Evolutionary conservation across 2,797 vertebrate species (phyloP).

Genomic region (Gadopsis marmoratus): DNA sequence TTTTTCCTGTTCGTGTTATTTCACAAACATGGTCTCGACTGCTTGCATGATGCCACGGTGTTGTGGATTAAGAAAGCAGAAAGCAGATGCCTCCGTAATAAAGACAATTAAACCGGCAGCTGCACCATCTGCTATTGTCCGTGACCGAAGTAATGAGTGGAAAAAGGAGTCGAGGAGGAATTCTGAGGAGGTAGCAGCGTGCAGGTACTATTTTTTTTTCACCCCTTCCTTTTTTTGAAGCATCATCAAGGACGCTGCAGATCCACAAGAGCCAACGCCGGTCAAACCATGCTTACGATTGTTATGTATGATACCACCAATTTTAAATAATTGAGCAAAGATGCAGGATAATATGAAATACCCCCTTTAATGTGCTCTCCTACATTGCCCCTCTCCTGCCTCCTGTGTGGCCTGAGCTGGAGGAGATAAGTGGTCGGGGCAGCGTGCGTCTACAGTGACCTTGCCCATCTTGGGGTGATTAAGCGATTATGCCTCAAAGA

Average conservation of each 20-base stretch:
- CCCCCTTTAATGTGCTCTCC: constrained; percentile 15
- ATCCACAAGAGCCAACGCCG: neutral
- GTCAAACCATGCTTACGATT: neutral
- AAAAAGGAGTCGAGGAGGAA: constrained; percentile 45
- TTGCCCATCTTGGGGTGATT: constrained; percentile 52
- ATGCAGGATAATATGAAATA: constrained; percentile 30
- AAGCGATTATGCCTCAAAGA: constrained; percentile 57
- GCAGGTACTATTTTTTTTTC: constrained; percentile 17
- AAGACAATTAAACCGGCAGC: constrained; percentile 79
- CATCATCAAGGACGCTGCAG: neutral
- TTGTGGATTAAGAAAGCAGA: constrained; percentile 71
- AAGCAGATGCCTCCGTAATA: constrained; percentile 80
- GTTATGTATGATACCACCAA: neutral
- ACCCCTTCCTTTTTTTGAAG: neutral
- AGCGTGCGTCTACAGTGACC: constrained; percentile 45
- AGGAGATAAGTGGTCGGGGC: constrained; percentile 50
- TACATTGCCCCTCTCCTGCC: constrained; percentile 8
- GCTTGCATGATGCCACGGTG: constrained; percentile 41
- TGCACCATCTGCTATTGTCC: constrained; percentile 75
- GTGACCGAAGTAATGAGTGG: constrained; percentile 70
- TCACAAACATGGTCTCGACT: constrained; percentile 55
- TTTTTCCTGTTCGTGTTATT: constrained; percentile 44
- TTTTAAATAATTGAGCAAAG: constrained; percentile 20
- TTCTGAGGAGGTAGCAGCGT: constrained; percentile 35
- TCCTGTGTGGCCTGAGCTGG: constrained; percentile 45